These are phyloP conservation scores for Carcinoscorpius rotundicauda DNA, from an alignment of 1,140 invertebrate genomes.

Conservation along the genomic window DNA sequence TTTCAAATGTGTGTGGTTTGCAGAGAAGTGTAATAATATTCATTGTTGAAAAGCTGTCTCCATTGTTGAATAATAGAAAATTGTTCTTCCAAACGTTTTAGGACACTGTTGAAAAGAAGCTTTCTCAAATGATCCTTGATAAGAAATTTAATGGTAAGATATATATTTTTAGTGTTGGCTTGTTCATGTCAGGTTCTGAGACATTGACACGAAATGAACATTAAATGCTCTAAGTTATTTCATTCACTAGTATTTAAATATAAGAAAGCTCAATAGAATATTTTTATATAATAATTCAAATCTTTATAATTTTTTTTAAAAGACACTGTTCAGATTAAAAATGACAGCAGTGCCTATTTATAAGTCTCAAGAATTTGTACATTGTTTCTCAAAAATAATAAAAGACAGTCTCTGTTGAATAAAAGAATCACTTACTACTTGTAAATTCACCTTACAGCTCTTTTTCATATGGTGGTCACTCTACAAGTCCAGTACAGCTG, in stretches of 20 bases:
- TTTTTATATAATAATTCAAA: constrained; percentile 1
- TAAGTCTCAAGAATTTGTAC: too few species aligned
- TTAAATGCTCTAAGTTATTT: constrained; percentile 1
- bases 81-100: constrained; percentile 34
- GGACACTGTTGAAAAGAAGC: constrained; percentile 90
- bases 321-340: neutral
- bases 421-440: too few species aligned
- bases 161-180: neutral
- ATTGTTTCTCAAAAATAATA: too few species aligned
- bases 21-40: too few species aligned
- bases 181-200: neutral
- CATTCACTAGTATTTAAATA: neutral
- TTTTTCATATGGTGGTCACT: too few species aligned
- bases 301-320: constrained; percentile 6
- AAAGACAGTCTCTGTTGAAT: too few species aligned
- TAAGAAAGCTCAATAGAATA: neutral
- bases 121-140: constrained; percentile 99
- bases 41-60: too few species aligned
- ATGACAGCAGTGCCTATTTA: too few species aligned
- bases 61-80: neutral
- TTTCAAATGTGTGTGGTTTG: too few species aligned
- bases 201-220: too few species aligned
- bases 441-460: too few species aligned
- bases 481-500: too few species aligned
- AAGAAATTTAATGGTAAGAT: constrained; percentile 65